Base-by-base conservation (phyloP, 2,797 vertebrate species). In the Protosalanx chinensis region DNA sequence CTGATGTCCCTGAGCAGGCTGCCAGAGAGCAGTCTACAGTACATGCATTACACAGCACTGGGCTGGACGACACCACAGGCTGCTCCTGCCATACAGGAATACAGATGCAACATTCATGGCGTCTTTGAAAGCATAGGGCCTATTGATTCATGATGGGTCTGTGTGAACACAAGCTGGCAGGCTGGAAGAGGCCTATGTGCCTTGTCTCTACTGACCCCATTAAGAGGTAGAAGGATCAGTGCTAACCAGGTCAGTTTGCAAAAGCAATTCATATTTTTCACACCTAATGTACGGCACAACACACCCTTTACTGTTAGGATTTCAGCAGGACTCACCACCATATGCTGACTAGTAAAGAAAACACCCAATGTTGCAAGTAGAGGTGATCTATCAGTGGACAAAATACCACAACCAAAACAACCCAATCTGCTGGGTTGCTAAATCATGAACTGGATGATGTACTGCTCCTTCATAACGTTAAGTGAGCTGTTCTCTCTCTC, bases 11-110 rank as follows among this genome's bases (percentile, higher is more conserved):
- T 76, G 80, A 75, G 15, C 77, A 77, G 88, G 84, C 84, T 83
- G 80, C 80, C 81, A 87, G 88, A 84, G 88, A 90, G 88, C 86
- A 82, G 86, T 85, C 89, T 89, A 88, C 87, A 87, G 84, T 71
- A 87, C 88, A 90, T 87, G 88, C 88, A 90, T 89, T 89, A 84
- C 78, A 84, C 74, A 76, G 6, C 3, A 20, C 23, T 32, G 70
- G 79, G 83, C 83, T 79, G 76, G 86, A 80, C 78, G 75, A 73
- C 76, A 70, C 79, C 73, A 62, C 80, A 72, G 5, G 16, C 69
- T 80, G 49, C 80, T 71, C 41, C 67, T 29, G 80, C 81, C 81
- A 73, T 78, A 73, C 67, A 70, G 81, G 71, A 77, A 49, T 7
- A n/a, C 64, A 57, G 71, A 87, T 86, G 65, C 87, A 87, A 88